Conservation (phyloP, 2,113 vertebrate species). For the Eudyptes chrysolophus region DNA sequence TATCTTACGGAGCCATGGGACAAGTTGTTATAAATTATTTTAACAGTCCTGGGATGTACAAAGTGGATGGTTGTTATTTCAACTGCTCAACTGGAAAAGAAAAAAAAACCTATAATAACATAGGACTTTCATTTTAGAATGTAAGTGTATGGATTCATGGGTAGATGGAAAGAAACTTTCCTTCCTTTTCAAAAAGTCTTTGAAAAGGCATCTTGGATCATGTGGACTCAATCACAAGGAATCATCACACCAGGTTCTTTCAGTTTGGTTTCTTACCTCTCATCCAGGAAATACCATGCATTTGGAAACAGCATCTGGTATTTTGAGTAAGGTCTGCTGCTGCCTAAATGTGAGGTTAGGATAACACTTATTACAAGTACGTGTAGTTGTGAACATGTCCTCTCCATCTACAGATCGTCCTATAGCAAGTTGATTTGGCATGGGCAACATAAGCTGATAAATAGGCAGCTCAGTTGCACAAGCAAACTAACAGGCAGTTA, state of each 20-base stretch:
- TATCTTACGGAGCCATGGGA: background rate
- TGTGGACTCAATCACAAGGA: background rate
- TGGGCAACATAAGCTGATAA: background rate
- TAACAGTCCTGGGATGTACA: background rate
- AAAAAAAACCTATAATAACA: background rate
- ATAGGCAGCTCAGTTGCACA: background rate
- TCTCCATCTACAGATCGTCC: background rate
- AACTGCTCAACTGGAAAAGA: background rate
- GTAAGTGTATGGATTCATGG: background rate
- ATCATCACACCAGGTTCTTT: background rate
- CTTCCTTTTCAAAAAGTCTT: background rate
- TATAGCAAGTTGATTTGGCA: background rate
- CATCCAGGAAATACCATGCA: background rate
- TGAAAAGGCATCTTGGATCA: background rate
- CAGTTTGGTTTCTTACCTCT: background rate
- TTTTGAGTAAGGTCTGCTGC: background rate
- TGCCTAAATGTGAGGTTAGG: background rate
- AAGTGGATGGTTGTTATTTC: background rate
- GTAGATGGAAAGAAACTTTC: background rate
- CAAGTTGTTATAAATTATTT: background rate
- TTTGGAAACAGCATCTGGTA: background rate
- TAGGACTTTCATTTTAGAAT: background rate
- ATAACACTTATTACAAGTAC: background rate
- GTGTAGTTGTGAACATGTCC: rapidly evolving
- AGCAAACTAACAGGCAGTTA: background rate